Evolutionary conservation across 2,797 vertebrate genomes (phyloP).

Genomic region (Nannoperca australis): DNA sequence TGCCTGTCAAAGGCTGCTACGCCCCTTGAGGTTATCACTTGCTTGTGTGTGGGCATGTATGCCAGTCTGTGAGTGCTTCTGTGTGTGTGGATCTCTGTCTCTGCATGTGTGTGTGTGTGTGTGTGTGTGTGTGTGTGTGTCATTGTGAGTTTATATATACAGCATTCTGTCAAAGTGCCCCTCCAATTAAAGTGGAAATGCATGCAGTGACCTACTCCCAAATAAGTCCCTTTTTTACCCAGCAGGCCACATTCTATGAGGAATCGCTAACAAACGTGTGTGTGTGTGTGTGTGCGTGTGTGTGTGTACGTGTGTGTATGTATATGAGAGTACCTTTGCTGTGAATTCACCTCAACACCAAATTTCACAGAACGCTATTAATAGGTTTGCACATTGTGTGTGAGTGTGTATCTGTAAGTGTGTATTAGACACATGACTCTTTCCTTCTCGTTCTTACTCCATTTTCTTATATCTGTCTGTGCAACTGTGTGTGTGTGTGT

Average conservation of each 20-base stretch:
- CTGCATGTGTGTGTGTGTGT: constrained; percentile 16
- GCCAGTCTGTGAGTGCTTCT: constrained; percentile 3
- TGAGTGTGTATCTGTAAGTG: constrained; percentile 11
- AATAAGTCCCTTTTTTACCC: constrained; percentile 72
- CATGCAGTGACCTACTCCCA: constrained; percentile 82
- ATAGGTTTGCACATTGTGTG: constrained; percentile 33
- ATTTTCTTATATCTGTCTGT: neutral
- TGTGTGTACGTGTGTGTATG: constrained; percentile 6
- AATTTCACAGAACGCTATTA: constrained; percentile 54
- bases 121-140: constrained; percentile 29
- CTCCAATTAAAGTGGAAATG: constrained; percentile 82
- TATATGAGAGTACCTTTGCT: constrained; percentile 22
- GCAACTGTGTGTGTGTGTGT: neutral
- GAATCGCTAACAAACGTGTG: constrained; percentile 57
- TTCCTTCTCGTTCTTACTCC: neutral
- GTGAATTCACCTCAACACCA: constrained; percentile 46
- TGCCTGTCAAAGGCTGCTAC: constrained; percentile 42
- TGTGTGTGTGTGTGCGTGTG: constrained; percentile 24
- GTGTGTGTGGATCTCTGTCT: constrained; percentile 18
- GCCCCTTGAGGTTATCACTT: constrained; percentile 46
- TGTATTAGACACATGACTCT: neutral
- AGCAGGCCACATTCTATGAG: constrained; percentile 53
- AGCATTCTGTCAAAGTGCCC: constrained; percentile 64
- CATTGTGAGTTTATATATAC: constrained; percentile 19
- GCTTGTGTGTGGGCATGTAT: constrained; percentile 40